Base-by-base conservation (phyloP, 30 jellyfish, hydroid and myxozoan genomes). In the Calvadosia cruxmelitensis region DNA sequence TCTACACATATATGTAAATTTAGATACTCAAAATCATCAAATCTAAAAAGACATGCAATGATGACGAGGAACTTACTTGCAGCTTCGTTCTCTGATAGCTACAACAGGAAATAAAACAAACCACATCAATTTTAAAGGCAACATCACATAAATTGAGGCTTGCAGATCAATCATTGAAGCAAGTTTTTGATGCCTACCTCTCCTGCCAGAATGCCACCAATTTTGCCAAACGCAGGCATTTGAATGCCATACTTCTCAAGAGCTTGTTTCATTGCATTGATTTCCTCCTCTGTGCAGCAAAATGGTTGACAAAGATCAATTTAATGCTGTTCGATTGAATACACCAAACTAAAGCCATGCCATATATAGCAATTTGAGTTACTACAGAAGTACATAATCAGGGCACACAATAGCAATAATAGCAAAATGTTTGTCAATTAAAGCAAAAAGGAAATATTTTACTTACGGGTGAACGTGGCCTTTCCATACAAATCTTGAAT, bases 181-280 rank as follows among this genome's bases (percentile, higher is more conserved):
- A 15, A 65, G 67, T 30, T 12, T 57, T 7, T 7, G 7, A 7
- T 7, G 24, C 78, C 33, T 68, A 68, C 86, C 88, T 83, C 96
- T 31, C 89, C 84, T 15, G 99, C 99, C 1, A 92, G 75, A 72
- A 92, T 74, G 30, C 99, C 99, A 7, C 99, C 99, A 52, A 92
- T 92, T 63, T 92, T 92, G 1, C 99, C 95, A 78, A 92, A 92
- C 30, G 85, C 82, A 13, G 99, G 99, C 99, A 92, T 92, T 32
- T 93, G 90, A 10, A 92, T 85, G 2, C 99, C 99, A 79, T 84
- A 83, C 62, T 92, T 92, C 36, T 92, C 95, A 49, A 92, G 70
- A 12, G 96, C 95, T 31, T 74, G 94, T 31, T 83, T 80, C 95
- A 92, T 83, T n/a, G 95, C 89, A 62, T 83, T 80, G 63, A 92